These are phyloP conservation scores for Marmota flaviventris DNA, from an alignment of 2,113 vertebrate species.

Conservation along the genomic window DNA sequence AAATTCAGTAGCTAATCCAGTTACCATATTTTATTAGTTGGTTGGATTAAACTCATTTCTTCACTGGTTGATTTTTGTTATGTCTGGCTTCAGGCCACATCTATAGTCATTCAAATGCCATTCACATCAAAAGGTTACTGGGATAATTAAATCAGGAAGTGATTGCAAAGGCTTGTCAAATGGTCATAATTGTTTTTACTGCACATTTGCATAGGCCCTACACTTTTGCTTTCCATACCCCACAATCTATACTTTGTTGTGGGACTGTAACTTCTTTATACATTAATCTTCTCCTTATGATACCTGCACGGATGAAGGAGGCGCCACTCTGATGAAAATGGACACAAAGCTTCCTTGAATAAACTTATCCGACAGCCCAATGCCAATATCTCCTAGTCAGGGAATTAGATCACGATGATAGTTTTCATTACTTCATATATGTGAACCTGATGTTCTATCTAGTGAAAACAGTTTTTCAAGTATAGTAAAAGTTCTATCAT, in stretches of 20 bases:
- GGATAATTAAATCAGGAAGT: conserved; percentile 42
- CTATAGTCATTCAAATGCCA: neutral
- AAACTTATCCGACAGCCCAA: neutral
- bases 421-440: conserved; percentile 28
- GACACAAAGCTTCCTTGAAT: neutral
- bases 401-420: neutral
- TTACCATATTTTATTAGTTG: neutral
- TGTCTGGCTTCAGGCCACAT: neutral
- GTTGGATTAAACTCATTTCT: neutral
- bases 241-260: neutral
- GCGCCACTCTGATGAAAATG: neutral
- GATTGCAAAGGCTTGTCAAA: neutral
- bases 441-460: conserved; percentile 25
- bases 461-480: conserved; percentile 61
- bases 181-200: neutral
- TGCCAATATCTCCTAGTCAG: neutral
- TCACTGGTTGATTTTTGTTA: neutral
- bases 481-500: conserved; percentile 60
- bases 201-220: neutral
- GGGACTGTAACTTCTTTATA: neutral
- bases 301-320: neutral
- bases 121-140: neutral
- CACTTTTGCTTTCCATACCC: neutral
- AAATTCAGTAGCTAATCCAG: neutral
- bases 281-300: neutral